Percentiles rank a stretch among this genome's conserved stretches.
These are phyloP conservation scores for Penaeus chinensis DNA, from an alignment of 1,140 invertebrate species.

Conservation along the genomic window DNA sequence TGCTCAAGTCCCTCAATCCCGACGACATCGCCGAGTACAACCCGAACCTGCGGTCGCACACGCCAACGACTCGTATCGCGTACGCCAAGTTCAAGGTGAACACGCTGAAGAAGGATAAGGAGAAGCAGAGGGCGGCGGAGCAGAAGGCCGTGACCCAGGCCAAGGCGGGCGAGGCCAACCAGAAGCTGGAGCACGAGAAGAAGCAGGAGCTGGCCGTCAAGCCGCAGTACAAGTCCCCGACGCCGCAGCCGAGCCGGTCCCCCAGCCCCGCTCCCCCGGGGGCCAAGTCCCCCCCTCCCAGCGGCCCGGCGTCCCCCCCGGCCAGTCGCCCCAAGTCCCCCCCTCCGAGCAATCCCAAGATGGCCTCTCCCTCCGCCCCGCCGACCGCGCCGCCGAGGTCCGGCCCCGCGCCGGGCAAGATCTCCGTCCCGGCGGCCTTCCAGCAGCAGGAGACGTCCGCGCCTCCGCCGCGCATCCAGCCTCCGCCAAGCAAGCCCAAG, in stretches of 20 bases:
- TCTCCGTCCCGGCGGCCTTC: constrained; percentile 35
- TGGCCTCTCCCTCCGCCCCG: not conserved
- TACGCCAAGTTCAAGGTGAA: constrained; percentile 65
- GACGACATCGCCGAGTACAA: constrained; percentile 63
- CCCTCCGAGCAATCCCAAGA: not conserved
- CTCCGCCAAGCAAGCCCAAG: not conserved
- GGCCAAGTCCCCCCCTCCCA: not conserved
- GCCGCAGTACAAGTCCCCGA: not conserved
- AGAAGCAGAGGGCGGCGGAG: constrained; percentile 38
- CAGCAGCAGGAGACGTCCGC: constrained; percentile 8
- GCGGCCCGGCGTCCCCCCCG: not conserved
- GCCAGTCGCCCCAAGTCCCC: not conserved
- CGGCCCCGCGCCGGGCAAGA: not conserved
- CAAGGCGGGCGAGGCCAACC: constrained; percentile 45
- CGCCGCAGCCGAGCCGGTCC: not conserved
- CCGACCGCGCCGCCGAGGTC: constrained; percentile 1
- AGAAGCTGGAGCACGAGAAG: constrained; percentile 28
- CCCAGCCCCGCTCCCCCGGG: too few relatives aligned
- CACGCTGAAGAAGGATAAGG: constrained; percentile 59
- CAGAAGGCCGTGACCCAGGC: constrained; percentile 39
- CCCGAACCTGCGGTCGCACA: constrained; percentile 56
- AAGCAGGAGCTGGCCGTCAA: constrained; percentile 12
- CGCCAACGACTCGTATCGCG: constrained; percentile 62
- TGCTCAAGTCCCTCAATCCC: constrained; percentile 57
- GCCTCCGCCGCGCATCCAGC: not conserved